Evolutionary conservation across 2,888 invertebrate genomes (phyloP).

Genomic region (Sisyra nigra): DNA sequence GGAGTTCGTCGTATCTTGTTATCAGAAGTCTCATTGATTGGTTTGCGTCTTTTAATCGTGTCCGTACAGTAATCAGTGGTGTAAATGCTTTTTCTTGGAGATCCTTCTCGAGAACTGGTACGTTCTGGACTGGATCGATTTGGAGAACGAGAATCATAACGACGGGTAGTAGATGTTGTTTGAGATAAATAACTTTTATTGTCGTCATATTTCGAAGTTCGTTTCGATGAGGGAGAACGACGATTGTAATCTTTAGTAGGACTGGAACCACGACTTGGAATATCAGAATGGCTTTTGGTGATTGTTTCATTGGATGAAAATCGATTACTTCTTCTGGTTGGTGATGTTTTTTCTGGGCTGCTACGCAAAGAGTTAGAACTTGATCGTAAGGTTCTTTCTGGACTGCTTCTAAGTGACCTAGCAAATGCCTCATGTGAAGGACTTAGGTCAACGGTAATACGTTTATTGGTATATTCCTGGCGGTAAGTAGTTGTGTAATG

Average conservation of each 20-base stretch:
- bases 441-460: conserved; percentile 45
- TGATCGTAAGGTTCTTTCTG: conserved; percentile 30
- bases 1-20: conserved; percentile 2
- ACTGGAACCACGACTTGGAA: conserved; percentile 15
- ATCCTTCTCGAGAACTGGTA: conserved; percentile 7
- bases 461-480: conserved; percentile 35
- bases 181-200: conserved; percentile 7
- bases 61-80: conserved; percentile 2
- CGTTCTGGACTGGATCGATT: conserved; percentile 10
- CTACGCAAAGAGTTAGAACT: conserved; percentile 37
- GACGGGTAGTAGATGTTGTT: conserved; percentile 8
- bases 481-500: conserved; percentile 45
- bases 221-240: too few relatives aligned
- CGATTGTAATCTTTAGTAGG: conserved; percentile 14
- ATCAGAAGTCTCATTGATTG: conserved; percentile 3
- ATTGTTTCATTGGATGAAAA: conserved; percentile 21
- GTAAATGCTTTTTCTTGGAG: conserved; percentile 7
- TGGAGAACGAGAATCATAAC: conserved; percentile 11
- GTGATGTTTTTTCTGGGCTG: conserved; percentile 21
- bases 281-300: conserved; percentile 24
- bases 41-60: conserved; percentile 1
- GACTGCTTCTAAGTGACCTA: conserved; percentile 49
- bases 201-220: conserved; percentile 9
- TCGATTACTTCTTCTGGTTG: conserved; percentile 16
- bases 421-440: conserved; percentile 65